Base-by-base conservation (phyloP, 2,797 vertebrate species). In the Thaleichthys pacificus region DNA sequence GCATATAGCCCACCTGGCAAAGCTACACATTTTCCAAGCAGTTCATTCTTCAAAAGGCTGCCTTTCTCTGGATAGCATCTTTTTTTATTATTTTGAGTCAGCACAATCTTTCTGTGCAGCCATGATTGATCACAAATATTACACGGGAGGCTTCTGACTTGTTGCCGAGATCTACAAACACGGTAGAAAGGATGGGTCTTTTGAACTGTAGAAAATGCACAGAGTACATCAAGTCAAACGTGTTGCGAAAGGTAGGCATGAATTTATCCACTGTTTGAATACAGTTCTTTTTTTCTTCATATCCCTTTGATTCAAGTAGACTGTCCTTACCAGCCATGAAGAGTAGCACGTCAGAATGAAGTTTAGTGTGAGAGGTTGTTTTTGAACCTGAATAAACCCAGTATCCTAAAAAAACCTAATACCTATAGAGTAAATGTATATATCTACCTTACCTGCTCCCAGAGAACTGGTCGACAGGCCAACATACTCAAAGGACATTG, bases 101-200 rank as follows among this genome's bases (percentile, higher is more conserved):
- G 78, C 68, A 74, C 82, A 86, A 79, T 88, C 79, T 85, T 84
- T 83, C 80, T 75, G 49, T 58, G 69, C 76, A 64, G 77, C 77
- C 67, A 72, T 85, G 86, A 89, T 85, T 89, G 87, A 91, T 91
- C 86, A 84, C 87, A 88, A 85, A 89, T 88, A 84, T 87, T 82
- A 84, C 84, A 77, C 81, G 82, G 84, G 78, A 74, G 83, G 75
- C 72, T 82, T 71, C 77, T 71, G 76, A 76, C 79, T 84, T 58
- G 81, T 84, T 58, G 81, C 72, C 71, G 73, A 76, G 72, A 80
- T 84, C 15, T 89, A 86, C 66, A 81, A 84, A 88, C 51, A 54
- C 19, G 6, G 51, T 72, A 73, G 66, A 73, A 80, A 81, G 79
- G 71, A 32, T 81, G 74, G 71, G 32, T 64, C 78, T 77, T 88